phyloP scores from a whole-genome alignment of 2,888 invertebrate genomes.

The Mermis nigrescens region DNA sequence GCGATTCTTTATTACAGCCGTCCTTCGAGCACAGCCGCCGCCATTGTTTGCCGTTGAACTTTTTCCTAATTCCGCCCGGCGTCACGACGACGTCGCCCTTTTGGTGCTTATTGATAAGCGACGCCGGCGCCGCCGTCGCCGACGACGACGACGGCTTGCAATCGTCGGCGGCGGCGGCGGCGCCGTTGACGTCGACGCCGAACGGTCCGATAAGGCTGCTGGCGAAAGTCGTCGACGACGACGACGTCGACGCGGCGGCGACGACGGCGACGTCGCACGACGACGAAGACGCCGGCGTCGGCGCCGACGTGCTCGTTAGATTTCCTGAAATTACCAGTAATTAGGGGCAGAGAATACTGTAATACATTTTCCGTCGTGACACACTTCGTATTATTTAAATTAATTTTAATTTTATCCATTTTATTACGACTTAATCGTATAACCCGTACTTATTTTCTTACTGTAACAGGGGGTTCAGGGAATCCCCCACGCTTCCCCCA shows the following conservation, averaged over 20 bases:
- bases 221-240: conserved; percentile 79
- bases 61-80: conserved; percentile 65
- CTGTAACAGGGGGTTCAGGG: no score
- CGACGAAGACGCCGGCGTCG: background rate
- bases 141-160: background rate
- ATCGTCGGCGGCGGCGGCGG: background rate
- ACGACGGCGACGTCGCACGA: background rate
- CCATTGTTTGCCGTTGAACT: conserved; percentile 99
- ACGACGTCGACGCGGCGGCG: conserved; percentile 46
- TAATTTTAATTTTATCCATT: no score
- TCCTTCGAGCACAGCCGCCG: conserved; percentile 82
- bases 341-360: conserved; percentile 33
- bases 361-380: no score
- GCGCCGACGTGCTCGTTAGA: background rate
- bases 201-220: conserved; percentile 30
- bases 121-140: background rate
- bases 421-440: no score
- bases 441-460: no score
- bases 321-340: background rate
- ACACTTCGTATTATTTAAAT: no score
- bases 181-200: background rate
- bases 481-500: no score
- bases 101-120: conserved; percentile 30
- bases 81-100: conserved; percentile 72
- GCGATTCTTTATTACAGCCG: conserved; percentile 87